phyloP scores from a whole-genome alignment of 2,113 vertebrate genomes.

The Scopus umbretta region DNA sequence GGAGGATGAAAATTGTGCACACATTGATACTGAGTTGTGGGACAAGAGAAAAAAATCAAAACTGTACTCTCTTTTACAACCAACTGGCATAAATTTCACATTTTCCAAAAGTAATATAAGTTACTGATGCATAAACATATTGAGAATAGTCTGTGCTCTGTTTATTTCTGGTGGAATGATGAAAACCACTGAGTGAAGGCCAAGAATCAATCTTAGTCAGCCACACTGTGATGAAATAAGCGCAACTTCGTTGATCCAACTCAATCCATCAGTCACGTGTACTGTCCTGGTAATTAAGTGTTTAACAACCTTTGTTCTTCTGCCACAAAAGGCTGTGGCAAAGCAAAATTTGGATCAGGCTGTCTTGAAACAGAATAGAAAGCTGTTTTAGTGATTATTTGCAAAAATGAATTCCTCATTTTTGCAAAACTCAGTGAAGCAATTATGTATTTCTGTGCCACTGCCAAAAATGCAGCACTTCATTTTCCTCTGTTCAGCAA shows the following conservation, averaged over 20 bases:
- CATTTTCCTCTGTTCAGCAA: not conserved
- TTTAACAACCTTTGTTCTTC: constrained; percentile 46
- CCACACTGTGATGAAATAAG: constrained; percentile 33
- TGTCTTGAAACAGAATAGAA: constrained; percentile 16
- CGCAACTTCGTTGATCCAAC: not conserved
- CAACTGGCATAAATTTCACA: not conserved
- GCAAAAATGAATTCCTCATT: constrained; percentile 17
- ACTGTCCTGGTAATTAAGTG: constrained; percentile 17
- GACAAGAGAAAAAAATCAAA: not conserved
- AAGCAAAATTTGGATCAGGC: not conserved
- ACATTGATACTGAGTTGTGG: not conserved
- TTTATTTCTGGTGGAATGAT: constrained; percentile 50
- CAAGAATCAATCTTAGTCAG: constrained; percentile 43
- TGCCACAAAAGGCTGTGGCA: constrained; percentile 1
- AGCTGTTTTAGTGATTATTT: not conserved
- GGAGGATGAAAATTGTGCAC: not conserved
- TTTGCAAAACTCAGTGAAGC: not conserved
- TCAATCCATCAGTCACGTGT: constrained; percentile 9
- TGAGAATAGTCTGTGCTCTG: not conserved
- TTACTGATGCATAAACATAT: constrained; percentile 12
- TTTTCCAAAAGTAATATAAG: constrained; percentile 30
- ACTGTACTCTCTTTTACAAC: not conserved
- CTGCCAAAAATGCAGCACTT: constrained; percentile 11
- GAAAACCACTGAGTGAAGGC: constrained; percentile 28
- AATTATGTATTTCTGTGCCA: not conserved